phyloP scores from a whole-genome alignment of 2,113 vertebrate species.

The Turnix velox region DNA sequence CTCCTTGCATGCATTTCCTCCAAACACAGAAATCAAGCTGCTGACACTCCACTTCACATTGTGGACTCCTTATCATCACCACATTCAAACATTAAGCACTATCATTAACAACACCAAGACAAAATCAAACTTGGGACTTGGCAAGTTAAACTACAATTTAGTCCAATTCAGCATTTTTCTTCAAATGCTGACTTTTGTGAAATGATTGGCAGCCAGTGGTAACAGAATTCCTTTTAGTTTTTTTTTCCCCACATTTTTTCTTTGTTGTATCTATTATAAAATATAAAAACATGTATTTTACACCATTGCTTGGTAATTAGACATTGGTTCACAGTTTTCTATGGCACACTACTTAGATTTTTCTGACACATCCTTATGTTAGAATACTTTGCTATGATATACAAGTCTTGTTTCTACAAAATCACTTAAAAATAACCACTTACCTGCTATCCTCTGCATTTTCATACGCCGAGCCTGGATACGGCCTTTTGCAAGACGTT shows the following conservation, averaged over 20 bases:
- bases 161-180: too few species aligned
- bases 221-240: not conserved
- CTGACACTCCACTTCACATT: not conserved
- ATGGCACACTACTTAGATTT: not conserved
- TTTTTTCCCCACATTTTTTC: not conserved
- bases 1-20: not conserved
- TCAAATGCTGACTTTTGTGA: not conserved
- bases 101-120: not conserved
- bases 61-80: not conserved
- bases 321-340: not conserved
- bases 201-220: not conserved
- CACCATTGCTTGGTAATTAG: not conserved
- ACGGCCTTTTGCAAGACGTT: conserved; percentile 93
- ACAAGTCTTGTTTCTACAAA: not conserved
- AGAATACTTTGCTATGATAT: not conserved
- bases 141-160: not conserved
- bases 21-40: not conserved
- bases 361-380: not conserved
- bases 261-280: not conserved
- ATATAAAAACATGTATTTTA: not conserved
- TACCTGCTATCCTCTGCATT: conserved; percentile 97
- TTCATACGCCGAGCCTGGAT: conserved; percentile 97
- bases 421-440: not conserved
- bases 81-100: not conserved
- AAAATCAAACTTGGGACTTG: not conserved